Evolutionary conservation across 2,888 invertebrate genomes (phyloP).

Genomic region (Cheilosia vernalis): DNA sequence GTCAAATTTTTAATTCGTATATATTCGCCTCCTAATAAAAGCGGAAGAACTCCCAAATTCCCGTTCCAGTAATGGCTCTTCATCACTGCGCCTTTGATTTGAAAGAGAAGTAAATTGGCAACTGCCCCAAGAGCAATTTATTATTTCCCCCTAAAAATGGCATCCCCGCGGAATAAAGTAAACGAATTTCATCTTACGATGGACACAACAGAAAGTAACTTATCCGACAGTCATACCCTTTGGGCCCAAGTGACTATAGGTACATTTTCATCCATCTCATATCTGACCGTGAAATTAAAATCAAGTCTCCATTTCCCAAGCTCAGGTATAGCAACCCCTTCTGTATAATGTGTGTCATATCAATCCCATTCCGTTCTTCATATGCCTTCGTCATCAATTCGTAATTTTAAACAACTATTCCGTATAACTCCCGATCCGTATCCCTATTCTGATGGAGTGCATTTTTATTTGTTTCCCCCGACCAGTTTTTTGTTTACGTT

Average conservation of each 20-base stretch:
- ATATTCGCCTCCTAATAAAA: too few species aligned
- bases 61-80: too few species aligned
- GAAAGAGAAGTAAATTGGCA: too few species aligned
- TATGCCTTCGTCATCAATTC: conserved; percentile 27
- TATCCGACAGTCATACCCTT: neutral
- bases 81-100: too few species aligned
- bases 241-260: conserved; percentile 12
- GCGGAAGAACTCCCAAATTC: too few species aligned
- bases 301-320: conserved; percentile 13
- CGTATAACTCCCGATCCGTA: neutral
- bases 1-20: too few species aligned
- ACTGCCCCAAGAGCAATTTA: neutral
- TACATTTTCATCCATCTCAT: conserved; percentile 11
- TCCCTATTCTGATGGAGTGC: conserved; percentile 25
- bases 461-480: conserved; percentile 47
- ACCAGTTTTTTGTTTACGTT: conserved; percentile 21
- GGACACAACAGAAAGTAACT: neutral
- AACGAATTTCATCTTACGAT: conserved; percentile 11
- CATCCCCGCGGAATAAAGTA: neutral
- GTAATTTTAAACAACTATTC: neutral
- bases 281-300: conserved; percentile 21
- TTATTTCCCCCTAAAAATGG: neutral
- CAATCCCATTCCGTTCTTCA: conserved; percentile 1
- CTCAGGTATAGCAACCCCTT: conserved; percentile 1
- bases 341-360: neutral